Evolutionary conservation across 2,888 invertebrate genomes (phyloP), one percentile per base, ranked within the genome.

Genomic region (Clostera curtula): DNA sequence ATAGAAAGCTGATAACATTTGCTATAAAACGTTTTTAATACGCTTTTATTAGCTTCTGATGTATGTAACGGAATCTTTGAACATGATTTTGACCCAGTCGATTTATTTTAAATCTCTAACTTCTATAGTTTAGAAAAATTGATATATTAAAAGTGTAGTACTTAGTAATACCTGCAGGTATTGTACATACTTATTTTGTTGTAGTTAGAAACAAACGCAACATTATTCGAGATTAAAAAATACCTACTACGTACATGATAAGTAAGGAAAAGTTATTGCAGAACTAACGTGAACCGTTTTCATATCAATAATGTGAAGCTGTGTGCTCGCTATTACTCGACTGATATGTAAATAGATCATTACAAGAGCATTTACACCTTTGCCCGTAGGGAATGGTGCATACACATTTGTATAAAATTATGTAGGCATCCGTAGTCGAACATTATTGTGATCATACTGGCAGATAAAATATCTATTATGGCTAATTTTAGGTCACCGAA

Each of bases 341-440:
- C 26, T 17, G 29, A 33, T 43, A 56, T 55, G 36, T 49, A 52
- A 50, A 49, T 49, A 44, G 44, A 42, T 49, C 29, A 48, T 52
- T 43, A 54, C 43, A 44, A 42, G 39, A 42, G 22, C 43, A 42
- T 56, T 57, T 48, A 49, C 51, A 51, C 51, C 48, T 50, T 30
- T 23, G 29, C 27, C 35, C 29, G 36, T 29, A 33, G 36, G 33
- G 40, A 43, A 27, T 27, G 30, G 17, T 28, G 24, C 24, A 23
- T 34, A 38, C 10, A 15, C 3, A 3, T 38, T 37, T 34, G 36
- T 40, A 40, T 23, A 21, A 30, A 19, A 38, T 35, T 34, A 43
- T 31, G 27, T 33, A 19, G 26, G 29, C 27, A 37, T 16, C 9
- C n/a, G 21, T 23, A 29, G 29, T 25, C 15, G 22, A 22, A 24